Conservation (phyloP, 2,797 vertebrate genomes). For the Eleutherodactylus coqui region DNA sequence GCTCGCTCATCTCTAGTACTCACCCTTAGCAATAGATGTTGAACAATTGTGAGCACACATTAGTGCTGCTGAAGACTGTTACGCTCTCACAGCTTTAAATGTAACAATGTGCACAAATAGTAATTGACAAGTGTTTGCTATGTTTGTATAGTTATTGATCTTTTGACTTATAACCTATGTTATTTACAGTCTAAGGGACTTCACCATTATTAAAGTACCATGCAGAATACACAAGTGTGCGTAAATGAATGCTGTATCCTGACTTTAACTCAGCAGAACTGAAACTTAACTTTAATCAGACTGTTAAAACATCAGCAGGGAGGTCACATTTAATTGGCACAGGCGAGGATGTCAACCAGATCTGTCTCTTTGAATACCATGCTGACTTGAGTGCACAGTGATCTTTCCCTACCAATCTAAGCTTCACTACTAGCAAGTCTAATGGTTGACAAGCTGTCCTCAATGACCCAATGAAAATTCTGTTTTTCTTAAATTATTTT, state of each 20-base stretch:
- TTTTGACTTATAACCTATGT: not conserved
- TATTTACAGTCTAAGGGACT: not conserved
- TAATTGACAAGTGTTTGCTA: not conserved
- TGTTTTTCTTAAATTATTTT: not conserved
- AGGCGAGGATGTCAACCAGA: slow-evolving; percentile 9
- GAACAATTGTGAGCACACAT: not conserved
- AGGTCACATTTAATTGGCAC: slow-evolving; percentile 25
- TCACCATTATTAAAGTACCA: not conserved
- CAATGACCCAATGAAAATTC: not conserved
- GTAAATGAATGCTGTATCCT: not conserved
- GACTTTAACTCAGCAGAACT: not conserved
- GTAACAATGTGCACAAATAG: not conserved
- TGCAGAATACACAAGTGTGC: not conserved
- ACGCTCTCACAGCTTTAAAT: not conserved
- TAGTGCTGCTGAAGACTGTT: not conserved
- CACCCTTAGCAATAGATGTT: not conserved
- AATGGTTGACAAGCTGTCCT: not conserved
- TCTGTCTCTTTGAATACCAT: slow-evolving; percentile 5
- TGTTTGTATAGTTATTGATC: not conserved
- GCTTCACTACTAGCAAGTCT: not conserved
- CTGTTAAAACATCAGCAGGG: slow-evolving; percentile 4
- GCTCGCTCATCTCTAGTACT: too few relatives aligned
- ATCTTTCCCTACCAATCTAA: not conserved
- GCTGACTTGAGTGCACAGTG: not conserved
- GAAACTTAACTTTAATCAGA: slow-evolving; percentile 31